These are phyloP conservation scores for Anthoscopus minutus DNA, from an alignment of 2,113 vertebrate species.

Conservation along the genomic window DNA sequence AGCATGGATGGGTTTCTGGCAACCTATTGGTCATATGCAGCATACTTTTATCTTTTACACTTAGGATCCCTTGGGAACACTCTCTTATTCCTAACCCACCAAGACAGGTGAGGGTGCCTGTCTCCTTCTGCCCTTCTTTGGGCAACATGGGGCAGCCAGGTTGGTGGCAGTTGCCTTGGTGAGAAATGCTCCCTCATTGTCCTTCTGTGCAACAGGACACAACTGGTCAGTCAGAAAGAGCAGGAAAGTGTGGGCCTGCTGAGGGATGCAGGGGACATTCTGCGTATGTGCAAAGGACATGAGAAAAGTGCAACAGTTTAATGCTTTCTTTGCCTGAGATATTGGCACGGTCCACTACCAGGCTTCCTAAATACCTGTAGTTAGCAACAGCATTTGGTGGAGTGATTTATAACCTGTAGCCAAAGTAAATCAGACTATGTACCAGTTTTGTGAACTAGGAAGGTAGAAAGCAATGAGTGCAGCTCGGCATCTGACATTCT, in stretches of 20 bases:
- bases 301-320: accelerated
- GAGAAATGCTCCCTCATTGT: neutral
- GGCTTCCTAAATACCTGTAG: neutral
- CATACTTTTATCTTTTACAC: neutral
- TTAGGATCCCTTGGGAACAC: neutral
- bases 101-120: neutral
- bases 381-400: neutral
- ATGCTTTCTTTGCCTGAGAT: neutral
- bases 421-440: neutral
- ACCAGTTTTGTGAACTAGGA: neutral
- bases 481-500: neutral
- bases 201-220: neutral
- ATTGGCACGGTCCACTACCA: neutral
- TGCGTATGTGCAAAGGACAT: neutral
- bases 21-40: neutral
- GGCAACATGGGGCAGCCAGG: neutral
- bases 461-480: neutral
- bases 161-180: neutral
- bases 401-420: accelerated
- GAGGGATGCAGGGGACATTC: neutral
- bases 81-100: neutral
- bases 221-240: neutral
- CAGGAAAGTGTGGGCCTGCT: neutral
- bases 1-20: neutral
- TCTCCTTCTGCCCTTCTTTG: neutral